Evolutionary conservation across 2,888 invertebrate genomes (phyloP), one percentile per base, ranked within the genome.

Genomic region (Scaptomyza tumidula): DNA sequence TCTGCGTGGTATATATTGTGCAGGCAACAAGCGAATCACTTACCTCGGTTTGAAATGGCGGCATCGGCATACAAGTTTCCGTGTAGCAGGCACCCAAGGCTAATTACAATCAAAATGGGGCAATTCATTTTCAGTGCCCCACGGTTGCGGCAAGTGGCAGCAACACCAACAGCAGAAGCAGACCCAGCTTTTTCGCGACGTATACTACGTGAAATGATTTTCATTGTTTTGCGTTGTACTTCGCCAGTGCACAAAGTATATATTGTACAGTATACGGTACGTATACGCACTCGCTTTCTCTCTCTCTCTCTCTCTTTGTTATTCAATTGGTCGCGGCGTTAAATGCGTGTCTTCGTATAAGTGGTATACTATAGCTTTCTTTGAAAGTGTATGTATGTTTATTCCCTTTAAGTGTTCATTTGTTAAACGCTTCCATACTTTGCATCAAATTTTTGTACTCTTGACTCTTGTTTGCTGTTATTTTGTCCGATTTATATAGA

Each of bases 21-120:
- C 46, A 9, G 24, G 33, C 50, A 59, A 49, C 27, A 24, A 24
- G 57, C 50, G 76, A 86, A 75, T 82, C 81, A 90, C 92, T 91
- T 90, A 91, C 91, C 91, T 90, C 91, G 89, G 88, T 89, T 91
- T 80, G 92, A 91, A 89, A 91, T 91, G 79, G 90, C 90, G 74
- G 91, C 91, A 75, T 89, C 90, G 65, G 81, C 90, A 66, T 57
- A 44, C 71, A 61, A 61, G 61, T 89, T 89, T 77, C 90, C 89
- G 85, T 91, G 90, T 76, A 91, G 78, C 86, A 91, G 81, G 83
- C 91, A 91, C 75, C 89, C 89, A 67, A 92, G 90, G 90, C 90
- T 91, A 92, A 91, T 91, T 91, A 90, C 87, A 85, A 91, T 90
- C 89, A 90, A 90, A 90, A 91, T 90, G 86, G 91, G 90, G 79